Conservation (phyloP, 2,797 vertebrate genomes). For the Notoglanidium macrostoma region DNA sequence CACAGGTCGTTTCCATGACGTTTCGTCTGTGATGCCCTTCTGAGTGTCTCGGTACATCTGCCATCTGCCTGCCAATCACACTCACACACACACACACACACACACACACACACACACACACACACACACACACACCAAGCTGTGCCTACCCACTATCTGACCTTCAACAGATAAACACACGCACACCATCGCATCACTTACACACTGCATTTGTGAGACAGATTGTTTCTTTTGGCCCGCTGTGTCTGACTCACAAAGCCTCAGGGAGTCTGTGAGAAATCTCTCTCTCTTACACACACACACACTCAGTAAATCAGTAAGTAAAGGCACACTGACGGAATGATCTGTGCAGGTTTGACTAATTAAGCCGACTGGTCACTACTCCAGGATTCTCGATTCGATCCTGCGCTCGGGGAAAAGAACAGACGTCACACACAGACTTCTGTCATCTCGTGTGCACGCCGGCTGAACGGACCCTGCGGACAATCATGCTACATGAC, state of each 20-base stretch:
- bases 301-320: neutral
- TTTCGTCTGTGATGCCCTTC: conserved; percentile 30
- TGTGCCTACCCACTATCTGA: conserved; percentile 32
- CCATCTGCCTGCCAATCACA: conserved; percentile 25
- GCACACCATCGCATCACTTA: conserved; percentile 20
- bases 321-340: neutral
- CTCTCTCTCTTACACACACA: conserved; percentile 1
- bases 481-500: neutral
- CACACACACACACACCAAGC: conserved; percentile 25
- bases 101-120: conserved; percentile 7
- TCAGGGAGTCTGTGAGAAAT: conserved; percentile 24
- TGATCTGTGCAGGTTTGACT: neutral
- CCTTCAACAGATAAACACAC: conserved; percentile 37
- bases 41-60: conserved; percentile 21
- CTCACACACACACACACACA: conserved; percentile 18
- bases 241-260: conserved; percentile 42
- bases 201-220: conserved; percentile 6
- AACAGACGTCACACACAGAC: neutral
- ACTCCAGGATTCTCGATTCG: neutral
- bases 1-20: conserved; percentile 42
- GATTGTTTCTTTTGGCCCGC: conserved; percentile 13
- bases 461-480: neutral
- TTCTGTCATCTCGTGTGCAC: neutral
- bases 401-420: neutral
- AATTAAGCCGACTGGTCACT: neutral